Evolutionary conservation across 2,888 invertebrate species (phyloP), one percentile per base, ranked within the genome.

Genomic region (Erebia palarica): DNA sequence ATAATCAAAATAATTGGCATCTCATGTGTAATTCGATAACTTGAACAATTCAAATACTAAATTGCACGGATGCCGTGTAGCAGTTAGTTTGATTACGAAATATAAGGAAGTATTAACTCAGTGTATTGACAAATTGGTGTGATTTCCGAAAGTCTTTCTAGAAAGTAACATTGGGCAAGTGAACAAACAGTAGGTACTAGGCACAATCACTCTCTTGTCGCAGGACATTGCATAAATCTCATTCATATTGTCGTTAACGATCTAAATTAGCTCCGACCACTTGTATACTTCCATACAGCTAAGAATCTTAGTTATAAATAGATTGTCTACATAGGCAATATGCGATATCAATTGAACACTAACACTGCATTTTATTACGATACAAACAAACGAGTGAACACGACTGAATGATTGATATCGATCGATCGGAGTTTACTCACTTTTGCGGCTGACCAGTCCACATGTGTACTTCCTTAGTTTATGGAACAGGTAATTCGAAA

Each of bases 381-480:
- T 49, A 49, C 16, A 49, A 49, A 70, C 58, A 72, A 74, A 60
- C 60, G 69, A 60, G 58, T 55, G 69, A 69, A 67, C 57, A 69
- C 0, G 9, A 59, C 14, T n/a, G 58, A 71, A 36, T 64, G 63
- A 64, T 42, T 51, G 67, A 65, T 16, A 55, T 68, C 63, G 61
- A 67, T 68, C 14, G 64, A 18, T 67, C 49, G 47, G 11, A n/a
- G 18, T 44, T 58, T 80, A 92, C 92, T 93, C 84, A 93, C 92
- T 92, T 88, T 92, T 89, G 81, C 87, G 87, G 84, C 89, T 88
- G 80, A 89, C 87, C 74, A 90, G 84, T 81, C 92, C 92, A 86
- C 91, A 91, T 89, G 92, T 92, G 85, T 92, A 92, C 80, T 89
- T 92, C 82, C 92, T 89, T 76, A 93, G 87, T 85, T 92, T 92